Percentiles rank a stretch among this genome's conserved stretches.
phyloP scores from a whole-genome alignment of 1,140 invertebrate species.

The Conus betulinus region DNA sequence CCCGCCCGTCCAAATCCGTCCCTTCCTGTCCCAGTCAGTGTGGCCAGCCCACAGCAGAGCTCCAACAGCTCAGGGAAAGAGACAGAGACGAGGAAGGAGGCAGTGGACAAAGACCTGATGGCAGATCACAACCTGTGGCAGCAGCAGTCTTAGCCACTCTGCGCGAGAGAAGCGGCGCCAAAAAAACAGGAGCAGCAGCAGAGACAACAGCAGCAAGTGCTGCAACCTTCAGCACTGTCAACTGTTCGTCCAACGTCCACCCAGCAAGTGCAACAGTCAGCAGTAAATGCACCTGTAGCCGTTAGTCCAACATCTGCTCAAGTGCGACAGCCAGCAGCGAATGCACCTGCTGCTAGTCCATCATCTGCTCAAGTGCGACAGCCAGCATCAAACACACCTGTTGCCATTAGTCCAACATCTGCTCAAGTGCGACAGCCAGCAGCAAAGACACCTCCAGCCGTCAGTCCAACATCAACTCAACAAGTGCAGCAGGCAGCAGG shows the following conservation, averaged over 20 bases:
- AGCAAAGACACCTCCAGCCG: too few relatives aligned
- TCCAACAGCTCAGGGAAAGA: background rate
- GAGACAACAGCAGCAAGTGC: background rate
- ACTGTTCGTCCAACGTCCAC: too few relatives aligned
- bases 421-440: background rate
- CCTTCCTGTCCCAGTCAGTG: background rate
- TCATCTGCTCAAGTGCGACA: too few relatives aligned
- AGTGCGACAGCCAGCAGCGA: too few relatives aligned
- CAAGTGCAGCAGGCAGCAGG: too few relatives aligned
- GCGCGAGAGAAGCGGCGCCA: constrained; percentile 3
- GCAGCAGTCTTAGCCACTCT: constrained; percentile 12
- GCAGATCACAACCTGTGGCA: constrained; percentile 7
- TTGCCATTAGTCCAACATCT: background rate
- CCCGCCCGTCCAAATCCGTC: background rate
- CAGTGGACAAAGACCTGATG: background rate
- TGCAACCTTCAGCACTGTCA: too few relatives aligned
- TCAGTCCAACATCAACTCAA: too few relatives aligned
- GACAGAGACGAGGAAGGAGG: background rate
- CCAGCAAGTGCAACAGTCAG: too few relatives aligned
- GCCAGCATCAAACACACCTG: background rate
- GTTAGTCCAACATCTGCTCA: background rate
- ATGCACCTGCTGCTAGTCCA: too few relatives aligned
- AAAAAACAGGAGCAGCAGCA: background rate
- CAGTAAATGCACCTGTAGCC: background rate
- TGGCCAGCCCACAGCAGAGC: background rate